Base-by-base conservation (phyloP, 2,888 invertebrate genomes). In the Hartigia nigra region DNA sequence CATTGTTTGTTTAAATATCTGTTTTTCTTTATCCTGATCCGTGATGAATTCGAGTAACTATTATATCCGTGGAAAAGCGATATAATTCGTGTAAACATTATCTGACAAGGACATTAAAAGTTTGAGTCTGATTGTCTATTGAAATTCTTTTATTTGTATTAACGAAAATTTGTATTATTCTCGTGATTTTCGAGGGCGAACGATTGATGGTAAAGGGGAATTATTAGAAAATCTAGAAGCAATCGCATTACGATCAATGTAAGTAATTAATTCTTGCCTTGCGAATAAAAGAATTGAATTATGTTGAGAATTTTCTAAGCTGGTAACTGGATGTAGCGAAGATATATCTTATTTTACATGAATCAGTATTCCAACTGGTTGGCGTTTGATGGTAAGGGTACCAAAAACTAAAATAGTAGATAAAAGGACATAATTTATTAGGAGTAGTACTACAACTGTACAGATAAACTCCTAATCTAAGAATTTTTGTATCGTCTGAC, bases 401-500 rank as follows among this genome's bases (percentile, higher is more conserved):
- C 75, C 72, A n/a, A 76, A 78, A 78, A 32, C 12, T n/a, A n/a
- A 76, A 39, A 72, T 75, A 34, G 55, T 77, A 35, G 12, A 36
- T 34, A 77, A 75, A 36, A n/a, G 37, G 75, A 36, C 2, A 75
- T 34, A 55, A 74, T 79, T 79, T 23, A 77, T 75, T 75, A 76
- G 74, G 37, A 77, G 70, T 79, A 80, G 77, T 76, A 39, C 79
- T 80, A 78, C 12, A 31, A 78, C 76, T 83, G 83, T 84, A 82
- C 80, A 83, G 79, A 81, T 77, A 77, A 78, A 75, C 70, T 80
- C 78, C 74, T 82, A 77, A 79, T 80, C 74, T 81, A 79, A 78
- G 80, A 79, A 78, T 78, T 80, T 84, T 82, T 83, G 82, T 82
- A 83, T 81, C 74, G 75, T 82, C 81, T 79, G 77, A 79, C 82